Evolutionary conservation across 2,113 vertebrate genomes (phyloP), one percentile per base, ranked within the genome.

Genomic region (Oryzias woworae): DNA sequence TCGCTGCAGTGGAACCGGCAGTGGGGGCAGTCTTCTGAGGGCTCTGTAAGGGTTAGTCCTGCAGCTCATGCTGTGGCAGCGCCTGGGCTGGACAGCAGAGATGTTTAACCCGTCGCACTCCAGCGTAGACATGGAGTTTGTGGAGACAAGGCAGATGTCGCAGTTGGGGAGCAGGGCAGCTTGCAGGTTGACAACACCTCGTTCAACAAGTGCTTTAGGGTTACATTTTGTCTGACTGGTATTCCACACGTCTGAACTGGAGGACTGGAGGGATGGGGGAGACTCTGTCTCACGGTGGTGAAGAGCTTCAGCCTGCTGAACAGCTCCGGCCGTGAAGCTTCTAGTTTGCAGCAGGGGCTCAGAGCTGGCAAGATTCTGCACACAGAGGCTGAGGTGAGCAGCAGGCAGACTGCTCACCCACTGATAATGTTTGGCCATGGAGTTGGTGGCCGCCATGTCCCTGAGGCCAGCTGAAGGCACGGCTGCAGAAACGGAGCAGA

Each of bases 401-500:
- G 80, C 14, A 0, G 78, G 88, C 15, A 89, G 85, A 42, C 67
- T 63, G 36, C 84, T 86, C 43, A 91, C 68, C 26, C 70, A 90
- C 55, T 86, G 91, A 45, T 92, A 91, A n/a, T 82, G 91, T 56
- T 87, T 83, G 0, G 88, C 82, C 80, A 92, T 84, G 0, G 90
- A 89, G 78, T 82, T 28, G 48, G 81, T 0, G 5, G 18, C 56
- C 1, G 86, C 83, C 0, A 82, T 78, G 15, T 89, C 85, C 23
- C 80, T 71, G 0, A 90, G 51, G 45, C 90, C 93, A 1, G 90
- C 80, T 0, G 93, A 88, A 26, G 90, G 89, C 54, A 78, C 90
- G 0, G 28, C 83, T 0, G 85, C 85, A 63, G 94, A 91, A 83
- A 94, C 87, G 22, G 80, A 88, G 68, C 92, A 94, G 80, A 94